Base-by-base conservation (phyloP, 2,113 vertebrate species). In the Aleadryas rufinucha region DNA sequence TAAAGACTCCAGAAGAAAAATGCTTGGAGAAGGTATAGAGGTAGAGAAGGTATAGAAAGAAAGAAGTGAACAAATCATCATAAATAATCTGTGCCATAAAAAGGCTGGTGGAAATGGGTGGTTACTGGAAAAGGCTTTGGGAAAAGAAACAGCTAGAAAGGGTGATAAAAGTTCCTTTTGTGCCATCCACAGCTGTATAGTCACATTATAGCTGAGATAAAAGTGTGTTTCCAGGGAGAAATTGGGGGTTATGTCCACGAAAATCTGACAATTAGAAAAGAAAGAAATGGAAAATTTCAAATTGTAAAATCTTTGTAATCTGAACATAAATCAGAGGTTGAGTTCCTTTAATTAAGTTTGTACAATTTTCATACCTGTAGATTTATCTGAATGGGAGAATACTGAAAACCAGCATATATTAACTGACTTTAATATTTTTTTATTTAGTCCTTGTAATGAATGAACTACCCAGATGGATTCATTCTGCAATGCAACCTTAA, bases 191-290 rank as follows among this genome's bases (percentile, higher is more conserved):
- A 85, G 20, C 33, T 63, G 6, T n/a, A 19, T n/a, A 45, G 61
- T 44, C 60, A 44, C n/a, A 9, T 50, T 56, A 17, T 1, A 72
- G 45, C 9, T 61, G 35, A 82, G 53, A 27, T 5, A 28, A 15
- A 57, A 78, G 10, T 8, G 6, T 33, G 9, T 52, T 86, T 79
- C 39, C 16, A 41, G 47, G 49, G 57, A 44, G 8, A 88, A 60
- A 11, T 3, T 63, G 9, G 16, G 23, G 4, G 6, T 39, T 50
- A 30, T 5, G 3, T 54, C 5, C 11, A 1, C 35, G 35, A n/a
- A 84, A 87, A 54, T 39, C 11, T 39, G 33, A 27, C 9, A 59
- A 30, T 21, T 61, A 22, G 3, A 16, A 87, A 70, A 74, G 13
- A 47, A 75, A 66, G 9, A 14, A 20, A 21, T 22, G 21, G 18